Conservation (phyloP, 2,113 vertebrate genomes). For the Tichodroma muraria region DNA sequence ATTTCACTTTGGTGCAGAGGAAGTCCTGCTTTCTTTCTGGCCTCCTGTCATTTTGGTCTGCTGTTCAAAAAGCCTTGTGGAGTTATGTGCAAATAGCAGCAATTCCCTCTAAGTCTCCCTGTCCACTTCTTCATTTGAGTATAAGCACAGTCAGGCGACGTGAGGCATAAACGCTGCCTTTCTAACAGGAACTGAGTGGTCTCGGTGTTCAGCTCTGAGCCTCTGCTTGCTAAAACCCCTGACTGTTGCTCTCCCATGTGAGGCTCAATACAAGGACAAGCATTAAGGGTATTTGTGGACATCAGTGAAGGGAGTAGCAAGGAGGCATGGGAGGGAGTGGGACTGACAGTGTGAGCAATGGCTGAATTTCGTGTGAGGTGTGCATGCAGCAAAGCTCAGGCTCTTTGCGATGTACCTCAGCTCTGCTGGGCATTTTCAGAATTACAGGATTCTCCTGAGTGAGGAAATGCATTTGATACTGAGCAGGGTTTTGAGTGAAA, state of each 20-base stretch:
- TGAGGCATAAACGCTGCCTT: neutral
- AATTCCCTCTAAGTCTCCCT: neutral
- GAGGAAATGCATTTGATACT: neutral
- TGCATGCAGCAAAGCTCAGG: neutral
- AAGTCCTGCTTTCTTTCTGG: neutral
- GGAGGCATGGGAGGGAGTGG: accelerated
- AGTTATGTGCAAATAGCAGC: accelerated
- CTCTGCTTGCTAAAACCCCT: neutral
- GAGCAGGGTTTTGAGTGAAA: neutral
- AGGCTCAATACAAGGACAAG: neutral
- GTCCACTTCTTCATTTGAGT: neutral
- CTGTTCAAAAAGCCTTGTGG: neutral
- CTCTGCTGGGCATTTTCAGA: neutral
- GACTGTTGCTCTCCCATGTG: accelerated
- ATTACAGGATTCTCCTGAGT: neutral
- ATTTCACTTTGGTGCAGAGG: neutral
- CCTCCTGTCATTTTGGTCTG: neutral
- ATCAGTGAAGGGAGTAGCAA: neutral
- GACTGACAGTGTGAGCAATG: neutral
- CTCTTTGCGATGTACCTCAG: neutral
- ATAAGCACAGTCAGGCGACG: accelerated
- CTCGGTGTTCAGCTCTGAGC: neutral
- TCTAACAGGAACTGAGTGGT: neutral
- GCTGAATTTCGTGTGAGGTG: neutral
- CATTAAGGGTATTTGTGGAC: too few species aligned